Conservation (phyloP, 2,888 invertebrate genomes). For the Microplitis deprimator region DNA sequence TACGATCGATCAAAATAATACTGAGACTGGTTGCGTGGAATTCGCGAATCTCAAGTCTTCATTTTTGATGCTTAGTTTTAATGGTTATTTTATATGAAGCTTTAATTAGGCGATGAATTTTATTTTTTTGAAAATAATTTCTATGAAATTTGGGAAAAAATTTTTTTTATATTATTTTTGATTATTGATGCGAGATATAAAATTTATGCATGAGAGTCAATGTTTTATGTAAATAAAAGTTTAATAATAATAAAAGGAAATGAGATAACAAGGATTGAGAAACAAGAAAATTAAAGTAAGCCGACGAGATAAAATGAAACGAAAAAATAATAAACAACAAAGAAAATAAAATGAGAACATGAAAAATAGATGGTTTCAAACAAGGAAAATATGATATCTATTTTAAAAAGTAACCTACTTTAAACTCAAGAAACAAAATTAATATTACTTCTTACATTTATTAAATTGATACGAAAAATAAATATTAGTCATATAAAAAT, state of each 20-base stretch:
- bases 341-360: not conserved
- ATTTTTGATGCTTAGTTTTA: conserved; percentile 1
- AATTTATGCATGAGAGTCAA: too few relatives aligned
- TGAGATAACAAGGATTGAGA: not conserved
- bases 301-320: not conserved
- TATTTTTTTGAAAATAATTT: not conserved
- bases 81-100: not conserved
- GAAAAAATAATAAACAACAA: not conserved
- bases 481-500: too few relatives aligned
- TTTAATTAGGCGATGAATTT: not conserved
- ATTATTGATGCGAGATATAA: too few relatives aligned
- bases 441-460: too few relatives aligned
- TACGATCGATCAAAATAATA: conserved; percentile 44
- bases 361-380: not conserved
- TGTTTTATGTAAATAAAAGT: not conserved
- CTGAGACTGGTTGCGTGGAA: conserved; percentile 24
- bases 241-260: not conserved
- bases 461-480: too few relatives aligned
- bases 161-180: not conserved
- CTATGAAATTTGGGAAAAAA: not conserved
- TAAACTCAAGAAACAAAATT: too few relatives aligned
- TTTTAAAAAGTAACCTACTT: not conserved
- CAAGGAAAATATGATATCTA: not conserved
- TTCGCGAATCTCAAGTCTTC: not conserved
- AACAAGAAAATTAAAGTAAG: not conserved